Evolutionary conservation across 1,140 invertebrate genomes (phyloP).

Genomic region (Pseudomyrmex concolor): DNA sequence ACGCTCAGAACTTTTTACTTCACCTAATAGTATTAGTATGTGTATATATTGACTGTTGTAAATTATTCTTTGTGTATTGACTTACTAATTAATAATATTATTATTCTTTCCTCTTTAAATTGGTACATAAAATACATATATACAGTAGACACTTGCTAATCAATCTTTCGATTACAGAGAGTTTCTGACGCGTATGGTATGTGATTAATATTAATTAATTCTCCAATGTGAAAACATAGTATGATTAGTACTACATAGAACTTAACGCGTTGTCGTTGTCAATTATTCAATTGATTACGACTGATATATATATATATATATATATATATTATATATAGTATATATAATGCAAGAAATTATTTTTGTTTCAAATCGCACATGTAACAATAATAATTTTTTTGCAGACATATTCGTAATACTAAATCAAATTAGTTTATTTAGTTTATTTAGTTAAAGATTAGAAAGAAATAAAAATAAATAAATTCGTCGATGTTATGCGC

Average conservation of each 20-base stretch:
- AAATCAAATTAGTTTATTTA: constrained; percentile 35
- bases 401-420: background rate
- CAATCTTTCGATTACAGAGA: constrained; percentile 9
- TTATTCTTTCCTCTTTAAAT: background rate
- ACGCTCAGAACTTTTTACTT: too few species aligned
- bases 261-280: too few species aligned
- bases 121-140: background rate
- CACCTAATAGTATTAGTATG: background rate
- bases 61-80: constrained; percentile 9
- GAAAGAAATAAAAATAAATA: background rate
- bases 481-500: background rate
- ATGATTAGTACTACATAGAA: too few species aligned
- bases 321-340: background rate
- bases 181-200: constrained; percentile 4
- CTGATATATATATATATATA: background rate
- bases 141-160: background rate
- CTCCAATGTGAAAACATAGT: background rate
- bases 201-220: constrained; percentile 24
- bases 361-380: background rate
- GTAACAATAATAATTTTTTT: background rate
- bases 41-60: background rate
- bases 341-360: background rate
- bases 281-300: too few species aligned
- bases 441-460: background rate
- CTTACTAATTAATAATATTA: background rate